Evolutionary conservation across 1,140 invertebrate genomes (phyloP), one percentile per base, ranked within the genome.

Genomic region (Drosophila baimaii): DNA sequence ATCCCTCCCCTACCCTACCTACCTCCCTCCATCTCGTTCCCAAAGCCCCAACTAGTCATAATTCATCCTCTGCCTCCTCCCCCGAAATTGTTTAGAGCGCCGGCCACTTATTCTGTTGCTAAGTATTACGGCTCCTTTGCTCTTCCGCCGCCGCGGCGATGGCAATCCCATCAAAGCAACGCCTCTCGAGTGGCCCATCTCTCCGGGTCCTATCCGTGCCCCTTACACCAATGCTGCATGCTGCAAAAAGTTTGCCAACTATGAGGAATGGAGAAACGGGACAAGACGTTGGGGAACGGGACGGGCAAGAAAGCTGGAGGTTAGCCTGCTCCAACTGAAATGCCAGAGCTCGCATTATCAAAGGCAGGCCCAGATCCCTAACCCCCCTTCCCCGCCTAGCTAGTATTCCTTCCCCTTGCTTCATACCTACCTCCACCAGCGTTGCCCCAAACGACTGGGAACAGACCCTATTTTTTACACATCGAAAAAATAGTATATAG

Each of bases 101-200:
- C n/a, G 35, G 23, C 33, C 37, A 69, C 65, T 69, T 31, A 49
- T 31, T 49, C 33, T 29, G 49, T 46, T 46, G 49, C 65, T 57
- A 49, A 71, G 52, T 58, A 71, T 71, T 71, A 71, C 68, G 68
- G 71, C 43, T 66, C 51, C 35, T 51, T 77, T 9, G 46, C 66
- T 27, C 56, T 41, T 44, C 27, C 35, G 35, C 21, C 8, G 49
- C 49, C 39, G 27, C n/a, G n/a, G n/a, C n/a, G n/a, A n/a, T n/a
- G 27, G 71, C 69, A 63, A 70, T 79, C 72, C 35, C 59, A 74
- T 84, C 76, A 83, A 84, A 83, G 81, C 55, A 83, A 79, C 57
- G 71, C 77, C 57, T 44, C 80, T 71, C 77, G 41, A 84, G 80
- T 84, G 80, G 71, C 76, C 64, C 81, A 84, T 83, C 78, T 19